Evolutionary conservation across 2,797 vertebrate genomes (phyloP).

Genomic region (Natrix natrix): DNA sequence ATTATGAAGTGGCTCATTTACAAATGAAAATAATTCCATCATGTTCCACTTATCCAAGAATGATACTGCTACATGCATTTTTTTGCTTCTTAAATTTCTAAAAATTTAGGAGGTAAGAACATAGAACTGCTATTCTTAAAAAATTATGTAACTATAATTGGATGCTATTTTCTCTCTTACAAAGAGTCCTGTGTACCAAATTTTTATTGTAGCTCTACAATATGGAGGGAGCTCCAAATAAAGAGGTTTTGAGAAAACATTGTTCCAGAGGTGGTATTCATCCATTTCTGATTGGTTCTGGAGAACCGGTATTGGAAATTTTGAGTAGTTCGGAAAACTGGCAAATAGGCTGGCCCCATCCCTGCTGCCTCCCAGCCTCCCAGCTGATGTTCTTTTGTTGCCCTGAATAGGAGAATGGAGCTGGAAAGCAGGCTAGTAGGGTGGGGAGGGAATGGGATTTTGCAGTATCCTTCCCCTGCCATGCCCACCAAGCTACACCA

Average conservation of each 20-base stretch:
- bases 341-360: too few species aligned
- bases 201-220: constrained; percentile 26
- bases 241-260: constrained; percentile 16
- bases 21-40: not conserved
- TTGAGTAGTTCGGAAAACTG: too few species aligned
- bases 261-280: not conserved
- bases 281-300: too few species aligned
- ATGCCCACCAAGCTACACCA: too few species aligned
- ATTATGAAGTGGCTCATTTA: not conserved
- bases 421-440: too few species aligned
- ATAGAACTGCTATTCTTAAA: constrained; percentile 9
- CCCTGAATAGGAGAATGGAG: too few species aligned
- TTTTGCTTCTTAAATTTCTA: not conserved
- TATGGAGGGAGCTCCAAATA: constrained; percentile 7
- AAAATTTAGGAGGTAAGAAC: not conserved
- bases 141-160: not conserved
- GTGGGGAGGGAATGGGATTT: too few species aligned
- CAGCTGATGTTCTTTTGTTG: too few species aligned
- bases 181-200: constrained; percentile 19
- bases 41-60: not conserved
- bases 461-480: too few species aligned
- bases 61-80: not conserved
- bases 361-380: too few species aligned
- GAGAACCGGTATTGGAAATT: too few species aligned
- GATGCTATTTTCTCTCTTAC: not conserved